Evolutionary conservation across 1,140 invertebrate genomes (phyloP).

Genomic region (Thaumetopoea pityocampa): DNA sequence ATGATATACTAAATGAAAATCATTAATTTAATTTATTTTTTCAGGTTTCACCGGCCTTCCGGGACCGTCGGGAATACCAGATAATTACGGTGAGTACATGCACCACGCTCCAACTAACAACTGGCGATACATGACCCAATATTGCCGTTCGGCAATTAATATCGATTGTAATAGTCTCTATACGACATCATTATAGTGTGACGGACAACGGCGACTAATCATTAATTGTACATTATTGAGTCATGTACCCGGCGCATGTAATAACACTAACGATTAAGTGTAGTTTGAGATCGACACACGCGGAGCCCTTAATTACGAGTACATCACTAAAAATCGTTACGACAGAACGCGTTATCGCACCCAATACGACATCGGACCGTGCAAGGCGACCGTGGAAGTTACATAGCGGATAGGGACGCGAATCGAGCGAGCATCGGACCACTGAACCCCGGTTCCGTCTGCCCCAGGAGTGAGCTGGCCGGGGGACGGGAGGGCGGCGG

Average conservation of each 20-base stretch:
- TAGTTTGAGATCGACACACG: conserved; percentile 43
- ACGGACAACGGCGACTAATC: conserved; percentile 28
- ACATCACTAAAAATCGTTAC: conserved; percentile 17
- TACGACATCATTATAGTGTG: conserved; percentile 34
- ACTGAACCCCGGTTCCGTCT: too few relatives aligned
- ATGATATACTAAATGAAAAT: too few relatives aligned
- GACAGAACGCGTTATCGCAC: conserved; percentile 15
- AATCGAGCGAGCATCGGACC: conserved; percentile 58
- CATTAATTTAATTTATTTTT: conserved; percentile 15
- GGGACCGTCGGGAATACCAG: conserved; percentile 89
- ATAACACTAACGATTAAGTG: conserved; percentile 61
- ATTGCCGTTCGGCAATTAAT: conserved; percentile 41
- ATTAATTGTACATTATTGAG: conserved; percentile 64
- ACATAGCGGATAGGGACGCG: conserved; percentile 28
- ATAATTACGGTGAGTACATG: conserved; percentile 88
- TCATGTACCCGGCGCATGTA: conserved; percentile 44
- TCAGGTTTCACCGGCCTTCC: conserved; percentile 78
- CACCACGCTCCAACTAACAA: conserved; percentile 32
- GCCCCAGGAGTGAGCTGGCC: conserved; percentile 61
- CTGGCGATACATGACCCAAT: conserved; percentile 45
- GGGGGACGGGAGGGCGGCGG: conserved; percentile 23
- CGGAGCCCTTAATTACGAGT: conserved; percentile 35
- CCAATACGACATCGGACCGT: conserved; percentile 31
- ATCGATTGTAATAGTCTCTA: conserved; percentile 32
- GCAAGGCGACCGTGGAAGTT: conserved; percentile 12